These are phyloP conservation scores for Dendroctonus ponderosae DNA, from an alignment of 1,140 invertebrate species.

Conservation along the genomic window DNA sequence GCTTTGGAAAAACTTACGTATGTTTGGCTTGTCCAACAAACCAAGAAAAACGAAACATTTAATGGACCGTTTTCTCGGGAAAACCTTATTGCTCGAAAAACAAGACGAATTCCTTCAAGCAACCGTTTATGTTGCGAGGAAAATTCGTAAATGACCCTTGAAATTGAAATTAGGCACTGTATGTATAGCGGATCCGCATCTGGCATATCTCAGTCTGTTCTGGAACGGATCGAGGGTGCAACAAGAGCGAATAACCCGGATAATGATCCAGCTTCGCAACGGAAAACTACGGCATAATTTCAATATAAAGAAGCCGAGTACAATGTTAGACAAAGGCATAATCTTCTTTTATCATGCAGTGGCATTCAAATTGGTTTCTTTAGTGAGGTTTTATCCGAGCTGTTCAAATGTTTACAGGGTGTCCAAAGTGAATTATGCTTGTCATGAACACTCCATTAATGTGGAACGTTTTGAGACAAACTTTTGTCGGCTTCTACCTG, in stretches of 20 bases:
- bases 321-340: no score
- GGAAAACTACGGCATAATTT: slow-evolving; percentile 3
- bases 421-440: no score
- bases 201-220: slow-evolving; percentile 14
- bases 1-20: no score
- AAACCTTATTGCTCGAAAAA: slow-evolving; percentile 24
- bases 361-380: no score
- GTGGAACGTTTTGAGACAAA: no score
- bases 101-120: slow-evolving; percentile 21
- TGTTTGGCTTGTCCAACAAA: not conserved
- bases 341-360: no score
- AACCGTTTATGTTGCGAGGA: slow-evolving; percentile 26
- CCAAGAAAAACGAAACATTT: slow-evolving; percentile 11
- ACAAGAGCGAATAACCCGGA: slow-evolving; percentile 8
- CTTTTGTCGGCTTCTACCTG: no score
- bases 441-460: no score
- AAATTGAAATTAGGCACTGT: slow-evolving; percentile 31
- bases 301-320: not conserved
- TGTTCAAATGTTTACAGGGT: no score
- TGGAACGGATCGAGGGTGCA: slow-evolving; percentile 19
- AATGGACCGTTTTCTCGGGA: slow-evolving; percentile 7
- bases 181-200: slow-evolving; percentile 23
- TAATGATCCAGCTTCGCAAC: slow-evolving; percentile 17
- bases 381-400: no score
- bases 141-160: slow-evolving; percentile 29